Evolutionary conservation across 2,113 vertebrate genomes (phyloP).

Genomic region (Colinus virginianus): DNA sequence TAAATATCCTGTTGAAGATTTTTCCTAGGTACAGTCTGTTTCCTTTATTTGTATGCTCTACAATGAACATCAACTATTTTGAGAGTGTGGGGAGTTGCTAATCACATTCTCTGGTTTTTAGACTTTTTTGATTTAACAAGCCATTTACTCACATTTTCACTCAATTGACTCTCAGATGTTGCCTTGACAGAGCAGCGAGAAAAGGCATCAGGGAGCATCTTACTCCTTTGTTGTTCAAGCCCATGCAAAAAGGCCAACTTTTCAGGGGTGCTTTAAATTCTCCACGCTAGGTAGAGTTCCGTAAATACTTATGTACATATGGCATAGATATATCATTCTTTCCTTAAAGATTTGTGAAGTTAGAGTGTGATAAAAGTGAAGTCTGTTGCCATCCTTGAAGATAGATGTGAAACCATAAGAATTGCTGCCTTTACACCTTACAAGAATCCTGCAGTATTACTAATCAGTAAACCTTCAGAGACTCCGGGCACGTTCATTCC

Average conservation of each 20-base stretch:
- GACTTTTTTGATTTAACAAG: slow-evolving; percentile 32
- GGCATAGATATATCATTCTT: neutral
- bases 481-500: fast-evolving
- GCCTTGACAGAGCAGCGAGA: slow-evolving; percentile 60
- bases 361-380: neutral
- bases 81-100: neutral
- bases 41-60: neutral
- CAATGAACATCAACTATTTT: neutral
- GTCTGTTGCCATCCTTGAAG: neutral
- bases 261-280: slow-evolving; percentile 44
- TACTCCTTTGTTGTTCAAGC: slow-evolving; percentile 11
- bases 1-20: neutral
- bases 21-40: neutral
- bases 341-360: neutral
- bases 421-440: neutral
- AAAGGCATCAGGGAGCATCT: slow-evolving; percentile 28
- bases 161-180: slow-evolving; percentile 53
- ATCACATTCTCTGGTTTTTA: neutral
- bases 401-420: neutral
- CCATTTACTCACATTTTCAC: slow-evolving; percentile 58
- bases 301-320: neutral
- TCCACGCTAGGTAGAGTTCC: slow-evolving; percentile 32
- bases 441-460: neutral
- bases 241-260: neutral
- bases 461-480: neutral